Conservation (phyloP, 2,888 invertebrate species). For the Meteorus colon region DNA sequence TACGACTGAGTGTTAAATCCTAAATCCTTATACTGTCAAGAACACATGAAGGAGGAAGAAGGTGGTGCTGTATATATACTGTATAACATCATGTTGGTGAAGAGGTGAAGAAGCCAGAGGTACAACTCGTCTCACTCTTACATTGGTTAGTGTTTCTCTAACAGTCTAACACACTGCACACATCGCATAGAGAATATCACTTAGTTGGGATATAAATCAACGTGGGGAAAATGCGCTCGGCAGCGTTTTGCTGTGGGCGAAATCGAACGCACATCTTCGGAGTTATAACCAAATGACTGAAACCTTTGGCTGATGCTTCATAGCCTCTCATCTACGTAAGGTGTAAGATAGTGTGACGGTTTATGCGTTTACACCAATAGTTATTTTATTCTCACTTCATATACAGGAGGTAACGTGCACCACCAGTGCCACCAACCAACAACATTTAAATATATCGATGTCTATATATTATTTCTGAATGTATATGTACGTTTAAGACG, state of each 20-base stretch:
- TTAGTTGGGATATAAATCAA: constrained; percentile 54
- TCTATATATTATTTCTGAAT: constrained; percentile 1
- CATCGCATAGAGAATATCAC: constrained; percentile 44
- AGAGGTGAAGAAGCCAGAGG: constrained; percentile 31
- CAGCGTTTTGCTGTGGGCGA: constrained; percentile 43
- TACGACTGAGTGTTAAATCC: constrained; percentile 54
- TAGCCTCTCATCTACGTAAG: background rate
- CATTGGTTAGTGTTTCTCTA: constrained; percentile 39
- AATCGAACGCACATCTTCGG: constrained; percentile 43
- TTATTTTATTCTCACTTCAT: constrained; percentile 6
- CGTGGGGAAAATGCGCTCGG: constrained; percentile 37
- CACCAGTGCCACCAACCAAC: background rate
- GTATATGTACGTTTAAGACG: constrained; percentile 27
- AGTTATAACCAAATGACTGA: constrained; percentile 16
- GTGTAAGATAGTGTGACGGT: background rate
- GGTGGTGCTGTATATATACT: constrained; percentile 5
- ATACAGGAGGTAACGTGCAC: background rate
- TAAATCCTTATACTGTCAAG: constrained; percentile 47
- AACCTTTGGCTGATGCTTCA: background rate
- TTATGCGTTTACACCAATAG: constrained; percentile 33
- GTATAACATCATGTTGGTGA: constrained; percentile 37
- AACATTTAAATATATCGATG: constrained; percentile 9
- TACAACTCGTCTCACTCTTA: background rate
- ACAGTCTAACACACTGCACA: constrained; percentile 35
- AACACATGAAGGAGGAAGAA: constrained; percentile 10